These are phyloP conservation scores for Nemoura dubitans DNA, from an alignment of 2,888 invertebrate genomes.

Conservation along the genomic window DNA sequence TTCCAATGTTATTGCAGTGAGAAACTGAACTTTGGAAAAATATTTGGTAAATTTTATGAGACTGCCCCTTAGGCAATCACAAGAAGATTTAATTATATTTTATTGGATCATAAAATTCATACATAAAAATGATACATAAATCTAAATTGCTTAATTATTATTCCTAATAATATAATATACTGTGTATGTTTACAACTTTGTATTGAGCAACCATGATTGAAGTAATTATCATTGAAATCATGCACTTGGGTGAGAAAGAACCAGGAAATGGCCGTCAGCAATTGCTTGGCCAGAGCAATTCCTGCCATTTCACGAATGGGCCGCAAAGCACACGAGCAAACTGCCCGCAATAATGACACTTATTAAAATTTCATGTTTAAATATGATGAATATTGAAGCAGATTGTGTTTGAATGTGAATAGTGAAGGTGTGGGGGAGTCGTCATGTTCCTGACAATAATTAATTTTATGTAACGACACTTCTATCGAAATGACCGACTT, in stretches of 20 bases:
- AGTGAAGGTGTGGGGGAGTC: too few relatives aligned
- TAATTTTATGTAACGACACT: neutral
- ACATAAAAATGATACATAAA: too few relatives aligned
- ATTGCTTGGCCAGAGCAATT: neutral
- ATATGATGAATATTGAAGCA: neutral
- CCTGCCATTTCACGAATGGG: neutral
- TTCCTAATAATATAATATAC: too few relatives aligned
- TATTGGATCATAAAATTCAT: too few relatives aligned
- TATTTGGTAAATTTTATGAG: too few relatives aligned
- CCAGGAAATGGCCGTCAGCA: neutral
- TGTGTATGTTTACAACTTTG: neutral
- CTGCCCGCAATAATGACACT: neutral
- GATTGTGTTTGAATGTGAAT: neutral
- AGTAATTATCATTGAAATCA: neutral
- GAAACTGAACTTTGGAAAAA: too few relatives aligned
- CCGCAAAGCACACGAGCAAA: neutral
- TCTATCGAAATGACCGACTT: neutral
- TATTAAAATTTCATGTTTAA: neutral
- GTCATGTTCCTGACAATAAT: neutral
- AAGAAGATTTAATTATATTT: too few relatives aligned
- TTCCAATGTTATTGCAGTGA: too few relatives aligned
- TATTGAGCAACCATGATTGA: neutral
- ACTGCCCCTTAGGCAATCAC: too few relatives aligned
- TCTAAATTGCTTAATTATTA: too few relatives aligned
- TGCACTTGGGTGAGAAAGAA: neutral